A percentile compares a stretch with the other conserved stretches of the same genome.
These are phyloP conservation scores for Craniophora ligustri DNA, from an alignment of 2,888 invertebrate species.

Conservation along the genomic window DNA sequence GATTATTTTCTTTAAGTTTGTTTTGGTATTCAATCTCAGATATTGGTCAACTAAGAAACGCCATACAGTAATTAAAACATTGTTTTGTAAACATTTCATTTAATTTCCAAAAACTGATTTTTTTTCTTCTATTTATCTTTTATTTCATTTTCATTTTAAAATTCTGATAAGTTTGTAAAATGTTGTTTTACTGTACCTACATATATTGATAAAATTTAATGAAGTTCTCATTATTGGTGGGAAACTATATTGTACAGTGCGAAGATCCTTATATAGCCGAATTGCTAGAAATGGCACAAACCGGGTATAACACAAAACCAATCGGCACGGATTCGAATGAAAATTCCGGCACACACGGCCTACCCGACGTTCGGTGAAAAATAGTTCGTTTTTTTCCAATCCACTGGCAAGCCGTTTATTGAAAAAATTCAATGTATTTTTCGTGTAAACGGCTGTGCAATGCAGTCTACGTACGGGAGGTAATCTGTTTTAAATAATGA, in stretches of 20 bases:
- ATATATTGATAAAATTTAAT: too few species aligned
- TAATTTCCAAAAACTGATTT: too few species aligned
- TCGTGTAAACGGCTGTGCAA: constrained; percentile 48
- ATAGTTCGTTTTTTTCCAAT: constrained; percentile 22
- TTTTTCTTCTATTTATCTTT: too few species aligned
- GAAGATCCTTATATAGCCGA: constrained; percentile 10
- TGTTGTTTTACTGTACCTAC: too few species aligned
- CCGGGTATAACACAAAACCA: constrained; percentile 40
- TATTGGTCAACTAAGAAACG: too few species aligned
- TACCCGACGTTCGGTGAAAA: constrained; percentile 18
- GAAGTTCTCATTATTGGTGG: too few species aligned
- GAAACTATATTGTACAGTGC: constrained; percentile 9
- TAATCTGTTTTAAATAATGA: constrained; percentile 46
- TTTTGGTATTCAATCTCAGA: too few species aligned
- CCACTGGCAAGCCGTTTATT: constrained; percentile 37
- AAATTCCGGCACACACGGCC: constrained; percentile 42
- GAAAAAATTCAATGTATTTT: constrained; percentile 51
- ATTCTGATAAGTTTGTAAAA: too few species aligned
- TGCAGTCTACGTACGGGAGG: constrained; percentile 24
- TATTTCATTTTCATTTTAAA: too few species aligned
- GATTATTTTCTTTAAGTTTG: too few species aligned
- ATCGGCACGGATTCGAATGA: constrained; percentile 50
- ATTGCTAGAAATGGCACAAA: constrained; percentile 10
- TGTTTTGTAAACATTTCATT: too few species aligned
- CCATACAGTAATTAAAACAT: too few species aligned